Conservation (phyloP, 2,888 invertebrate species). For the Eulithis testata region DNA sequence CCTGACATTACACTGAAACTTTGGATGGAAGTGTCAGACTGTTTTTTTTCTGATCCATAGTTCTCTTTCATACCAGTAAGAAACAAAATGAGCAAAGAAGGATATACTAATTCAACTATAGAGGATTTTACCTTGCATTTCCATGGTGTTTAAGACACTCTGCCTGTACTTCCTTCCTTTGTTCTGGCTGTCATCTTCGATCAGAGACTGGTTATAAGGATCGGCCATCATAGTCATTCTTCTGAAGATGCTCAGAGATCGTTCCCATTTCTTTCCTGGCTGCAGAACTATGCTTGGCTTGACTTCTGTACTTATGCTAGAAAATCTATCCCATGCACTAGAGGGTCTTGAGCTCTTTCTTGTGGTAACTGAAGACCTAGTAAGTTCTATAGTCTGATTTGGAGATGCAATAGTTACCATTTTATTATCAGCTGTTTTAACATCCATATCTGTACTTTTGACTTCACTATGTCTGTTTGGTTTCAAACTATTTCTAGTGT, state of each 20-base stretch:
- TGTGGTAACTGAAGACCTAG: slow-evolving; percentile 33
- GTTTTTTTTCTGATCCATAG: slow-evolving; percentile 40
- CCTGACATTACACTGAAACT: slow-evolving; percentile 84
- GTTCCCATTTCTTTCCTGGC: slow-evolving; percentile 88
- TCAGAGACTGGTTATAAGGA: slow-evolving; percentile 64
- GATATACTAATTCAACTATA: slow-evolving; percentile 8
- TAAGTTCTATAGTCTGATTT: slow-evolving; percentile 2
- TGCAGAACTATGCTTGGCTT: slow-evolving; percentile 78
- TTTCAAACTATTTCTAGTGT: slow-evolving; percentile 24
- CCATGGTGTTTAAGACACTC: slow-evolving; percentile 80
- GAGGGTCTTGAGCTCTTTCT: slow-evolving; percentile 47
- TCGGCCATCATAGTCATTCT: slow-evolving; percentile 75
- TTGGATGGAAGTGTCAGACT: slow-evolving; percentile 74
- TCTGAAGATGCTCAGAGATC: slow-evolving; percentile 85
- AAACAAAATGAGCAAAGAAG: slow-evolving; percentile 13
- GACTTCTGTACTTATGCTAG: slow-evolving; percentile 43
- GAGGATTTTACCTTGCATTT: slow-evolving; percentile 70
- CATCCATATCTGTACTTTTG: slow-evolving; percentile 19
- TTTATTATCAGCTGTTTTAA: slow-evolving; percentile 11
- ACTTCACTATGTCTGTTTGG: slow-evolving; percentile 14
- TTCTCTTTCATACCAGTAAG: slow-evolving; percentile 41
- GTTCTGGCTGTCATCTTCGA: slow-evolving; percentile 70
- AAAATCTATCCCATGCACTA: slow-evolving; percentile 36
- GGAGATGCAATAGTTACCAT: background rate
- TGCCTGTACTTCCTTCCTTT: slow-evolving; percentile 84